phyloP scores from a whole-genome alignment of 2,888 invertebrate species.

The Apamea monoglypha region DNA sequence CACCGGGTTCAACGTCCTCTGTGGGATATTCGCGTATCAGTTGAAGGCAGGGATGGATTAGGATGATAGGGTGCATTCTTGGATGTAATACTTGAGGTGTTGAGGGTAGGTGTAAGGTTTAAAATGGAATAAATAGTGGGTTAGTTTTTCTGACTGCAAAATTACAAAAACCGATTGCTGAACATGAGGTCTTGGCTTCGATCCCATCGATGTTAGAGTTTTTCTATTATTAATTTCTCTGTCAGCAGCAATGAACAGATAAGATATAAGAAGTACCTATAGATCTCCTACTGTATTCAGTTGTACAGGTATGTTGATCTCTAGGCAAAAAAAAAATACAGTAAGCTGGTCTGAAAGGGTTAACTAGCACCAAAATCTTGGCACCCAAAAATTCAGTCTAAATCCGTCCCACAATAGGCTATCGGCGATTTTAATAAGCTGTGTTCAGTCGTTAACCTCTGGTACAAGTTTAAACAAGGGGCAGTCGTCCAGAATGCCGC shows the following conservation, averaged over 20 bases:
- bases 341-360: background rate
- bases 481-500: constrained; percentile 26
- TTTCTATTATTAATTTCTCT: background rate
- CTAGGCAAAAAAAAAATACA: background rate
- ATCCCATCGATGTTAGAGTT: too few relatives aligned
- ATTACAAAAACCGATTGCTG: too few relatives aligned
- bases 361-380: background rate
- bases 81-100: background rate
- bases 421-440: constrained; percentile 58
- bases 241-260: background rate
- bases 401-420: constrained; percentile 45
- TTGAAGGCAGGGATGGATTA: constrained; percentile 54
- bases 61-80: constrained; percentile 2
- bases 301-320: background rate
- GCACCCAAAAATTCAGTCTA: background rate
- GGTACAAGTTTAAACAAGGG: constrained; percentile 59
- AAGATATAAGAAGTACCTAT: too few relatives aligned
- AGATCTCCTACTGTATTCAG: background rate
- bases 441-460: constrained; percentile 61
- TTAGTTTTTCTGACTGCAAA: background rate
- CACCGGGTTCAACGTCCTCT: constrained; percentile 53
- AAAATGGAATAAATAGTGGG: background rate
- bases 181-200: background rate
- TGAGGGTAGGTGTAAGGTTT: background rate
- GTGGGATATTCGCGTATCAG: constrained; percentile 39